A percentile compares a stretch with the other conserved stretches of the same genome.
phyloP scores from a whole-genome alignment of 2,113 vertebrate species.

The Hippocampus abdominalis region DNA sequence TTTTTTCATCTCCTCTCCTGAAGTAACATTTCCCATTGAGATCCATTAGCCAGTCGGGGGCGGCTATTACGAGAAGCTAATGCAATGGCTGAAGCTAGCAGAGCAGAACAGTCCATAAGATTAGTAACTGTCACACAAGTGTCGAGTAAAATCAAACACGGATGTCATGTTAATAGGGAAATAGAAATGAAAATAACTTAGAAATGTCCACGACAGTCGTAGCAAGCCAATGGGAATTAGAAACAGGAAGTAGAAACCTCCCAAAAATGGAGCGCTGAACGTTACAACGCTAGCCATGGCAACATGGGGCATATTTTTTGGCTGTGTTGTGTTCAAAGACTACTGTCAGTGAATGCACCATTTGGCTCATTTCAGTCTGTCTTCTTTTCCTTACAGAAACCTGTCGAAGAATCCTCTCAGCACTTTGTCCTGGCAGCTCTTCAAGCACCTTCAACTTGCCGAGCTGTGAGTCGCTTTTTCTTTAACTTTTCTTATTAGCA shows the following conservation, averaged over 20 bases:
- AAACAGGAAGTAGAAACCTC: neutral
- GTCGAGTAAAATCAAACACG: neutral
- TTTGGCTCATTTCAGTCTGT: neutral
- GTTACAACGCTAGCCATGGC: neutral
- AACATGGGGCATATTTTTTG: neutral
- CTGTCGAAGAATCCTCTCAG: conserved; percentile 93
- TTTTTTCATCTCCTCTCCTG: neutral
- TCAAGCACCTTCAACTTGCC: conserved; percentile 90
- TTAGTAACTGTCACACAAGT: neutral
- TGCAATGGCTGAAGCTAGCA: neutral
- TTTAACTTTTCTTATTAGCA: conserved; percentile 46
- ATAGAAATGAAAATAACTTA: no score
- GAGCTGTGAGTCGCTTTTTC: conserved; percentile 87
- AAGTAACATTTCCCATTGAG: neutral
- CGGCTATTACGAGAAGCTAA: neutral
- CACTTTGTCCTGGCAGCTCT: conserved; percentile 95
- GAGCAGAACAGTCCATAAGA: neutral
- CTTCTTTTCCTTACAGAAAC: conserved; percentile 77
- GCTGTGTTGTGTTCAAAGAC: neutral
- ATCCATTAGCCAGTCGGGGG: neutral
- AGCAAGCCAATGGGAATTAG: neutral
- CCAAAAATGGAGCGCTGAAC: neutral
- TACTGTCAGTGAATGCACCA: neutral
- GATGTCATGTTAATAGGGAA: neutral
- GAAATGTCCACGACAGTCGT: neutral